Evolutionary conservation across 2,888 invertebrate species (phyloP).

Genomic region (Agrotis puta): DNA sequence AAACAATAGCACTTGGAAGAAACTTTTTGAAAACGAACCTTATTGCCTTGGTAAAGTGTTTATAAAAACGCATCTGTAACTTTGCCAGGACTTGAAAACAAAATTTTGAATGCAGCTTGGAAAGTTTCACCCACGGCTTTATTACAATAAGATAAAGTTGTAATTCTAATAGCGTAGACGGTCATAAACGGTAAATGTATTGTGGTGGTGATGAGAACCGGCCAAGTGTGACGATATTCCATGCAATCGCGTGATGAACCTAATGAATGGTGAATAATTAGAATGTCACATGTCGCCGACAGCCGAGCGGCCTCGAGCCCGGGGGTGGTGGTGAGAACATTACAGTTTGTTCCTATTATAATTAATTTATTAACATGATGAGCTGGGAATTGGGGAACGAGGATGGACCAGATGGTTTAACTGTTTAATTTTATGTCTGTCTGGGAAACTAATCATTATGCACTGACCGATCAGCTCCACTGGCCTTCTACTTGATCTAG

Average conservation of each 20-base stretch:
- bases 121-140: slow-evolving; percentile 11
- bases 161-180: slow-evolving; percentile 38
- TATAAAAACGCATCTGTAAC: slow-evolving; percentile 37
- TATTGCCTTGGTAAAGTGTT: slow-evolving; percentile 30
- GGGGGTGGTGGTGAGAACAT: slow-evolving; percentile 75
- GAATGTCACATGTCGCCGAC: slow-evolving; percentile 82
- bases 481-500: background rate
- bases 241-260: slow-evolving; percentile 84
- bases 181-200: slow-evolving; percentile 30
- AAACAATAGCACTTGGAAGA: background rate
- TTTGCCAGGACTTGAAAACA: slow-evolving; percentile 53
- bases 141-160: slow-evolving; percentile 30
- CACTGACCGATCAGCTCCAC: background rate
- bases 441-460: slow-evolving; percentile 16
- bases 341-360: slow-evolving; percentile 41
- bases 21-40: slow-evolving; percentile 50
- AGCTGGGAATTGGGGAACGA: slow-evolving; percentile 44
- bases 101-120: background rate
- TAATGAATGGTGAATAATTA: slow-evolving; percentile 83
- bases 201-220: slow-evolving; percentile 64
- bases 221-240: slow-evolving; percentile 82
- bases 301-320: slow-evolving; percentile 57
- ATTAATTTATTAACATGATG: slow-evolving; percentile 55
- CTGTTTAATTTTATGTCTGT: slow-evolving; percentile 7
- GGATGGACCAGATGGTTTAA: slow-evolving; percentile 49